These are phyloP conservation scores for Cordilura impudica DNA, from an alignment of 2,888 invertebrate species.

Conservation along the genomic window DNA sequence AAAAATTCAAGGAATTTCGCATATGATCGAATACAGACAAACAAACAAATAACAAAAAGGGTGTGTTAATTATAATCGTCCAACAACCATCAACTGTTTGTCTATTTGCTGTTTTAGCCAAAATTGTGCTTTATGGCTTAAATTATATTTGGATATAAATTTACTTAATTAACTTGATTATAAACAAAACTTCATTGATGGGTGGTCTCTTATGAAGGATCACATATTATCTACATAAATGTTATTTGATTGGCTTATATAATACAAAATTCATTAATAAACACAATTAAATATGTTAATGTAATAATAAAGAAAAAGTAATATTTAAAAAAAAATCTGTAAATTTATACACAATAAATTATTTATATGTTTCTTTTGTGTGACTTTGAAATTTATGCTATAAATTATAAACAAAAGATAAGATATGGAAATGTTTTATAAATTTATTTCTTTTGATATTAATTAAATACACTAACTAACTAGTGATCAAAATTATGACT, in stretches of 20 bases:
- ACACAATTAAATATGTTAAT: not conserved
- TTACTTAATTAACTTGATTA: constrained; percentile 48
- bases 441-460: too few species aligned
- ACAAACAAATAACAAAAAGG: not conserved
- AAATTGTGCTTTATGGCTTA: not conserved
- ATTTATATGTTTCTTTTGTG: not conserved
- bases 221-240: not conserved
- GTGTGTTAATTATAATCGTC: not conserved
- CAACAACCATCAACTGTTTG: too few species aligned
- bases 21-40: not conserved
- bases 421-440: not conserved
- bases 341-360: not conserved
- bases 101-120: not conserved
- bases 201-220: not conserved
- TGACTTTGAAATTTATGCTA: not conserved
- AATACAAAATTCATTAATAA: too few species aligned
- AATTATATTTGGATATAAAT: constrained; percentile 39
- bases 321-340: not conserved
- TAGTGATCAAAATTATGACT: too few species aligned
- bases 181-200: constrained; percentile 6
- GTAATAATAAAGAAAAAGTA: too few species aligned
- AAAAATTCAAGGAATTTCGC: constrained; percentile 30
- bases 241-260: not conserved
- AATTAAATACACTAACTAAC: too few species aligned
- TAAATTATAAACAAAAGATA: not conserved